Base-by-base conservation (phyloP, 1,140 invertebrate genomes). In the Berghia stephanieae region DNA sequence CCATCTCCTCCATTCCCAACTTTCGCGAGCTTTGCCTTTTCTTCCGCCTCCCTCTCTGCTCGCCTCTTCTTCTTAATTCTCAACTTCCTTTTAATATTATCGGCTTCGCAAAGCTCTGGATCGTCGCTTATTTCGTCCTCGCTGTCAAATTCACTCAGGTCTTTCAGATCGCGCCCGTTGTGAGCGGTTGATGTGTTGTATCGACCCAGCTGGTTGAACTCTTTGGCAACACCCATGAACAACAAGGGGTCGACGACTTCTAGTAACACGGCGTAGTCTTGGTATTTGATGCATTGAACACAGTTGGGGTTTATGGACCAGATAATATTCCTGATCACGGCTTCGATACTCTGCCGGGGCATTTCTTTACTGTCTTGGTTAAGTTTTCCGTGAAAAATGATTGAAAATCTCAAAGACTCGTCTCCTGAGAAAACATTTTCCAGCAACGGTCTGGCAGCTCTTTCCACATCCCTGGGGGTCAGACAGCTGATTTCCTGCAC, bases 231-330 rank as follows among this genome's bases (percentile, higher is more conserved):
- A 21, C 74, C 74, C n/a, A 76, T n/a, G 21, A 36, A n/a, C 4
- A 76, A 68, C 0, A 49, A 36, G 3, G 74, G 74, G 34, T 49
- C 36, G 10, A 76, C 1, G n/a, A 76, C 68, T 38, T 76, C 49
- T 6, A 76, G 34, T 1, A 68, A 4, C 43, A 76, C 24, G 36
- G 74, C 74, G 38, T 67, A 76, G 43, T 76, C 74, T 43, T 76
- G 74, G 27, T 76, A 76, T 40, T 76, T 76, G 42, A 76, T 66
- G 63, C 74, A 76, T 34, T 76, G 74, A 13, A 76, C 63, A 43
- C 74, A 76, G 42, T 68, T 76, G 8, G 74, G 74, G 38, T 76
- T 76, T n/a, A 76, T 43, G 36, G 74, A n/a, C 74, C 74, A 76
- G 27, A 76, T 44, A 34, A 60, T 67, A 34, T 68, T 76, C 13